Evolutionary conservation across 64 coral and sea anemone species (phyloP), one percentile per base, ranked within the genome.

Genomic region (Porites lutea): DNA sequence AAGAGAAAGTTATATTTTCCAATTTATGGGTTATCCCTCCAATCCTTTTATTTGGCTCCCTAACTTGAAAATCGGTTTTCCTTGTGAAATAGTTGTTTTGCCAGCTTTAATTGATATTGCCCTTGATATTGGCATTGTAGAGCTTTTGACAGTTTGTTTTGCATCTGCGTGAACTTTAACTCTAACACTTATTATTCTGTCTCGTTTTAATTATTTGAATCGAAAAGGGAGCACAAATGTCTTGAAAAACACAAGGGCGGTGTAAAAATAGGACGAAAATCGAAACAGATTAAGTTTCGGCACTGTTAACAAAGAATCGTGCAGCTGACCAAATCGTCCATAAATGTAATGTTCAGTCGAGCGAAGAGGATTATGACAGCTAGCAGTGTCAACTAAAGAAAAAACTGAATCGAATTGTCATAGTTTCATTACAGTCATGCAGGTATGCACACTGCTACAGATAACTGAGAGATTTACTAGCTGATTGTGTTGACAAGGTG

Each of bases 401-500:
- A 59, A 37, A 37, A 37, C 27, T 37, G 54, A 59, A 68, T 60
- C 9, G 81, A 84, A 84, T 50, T 84, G 16, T 51, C 78, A 46
- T 16, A 44, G 11, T 45, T 44, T 59, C 21, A 15, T 7, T n/a
- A 52, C 20, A 19, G 69, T 48, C 61, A 84, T 84, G 61, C 62
- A 84, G 61, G 81, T 68, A 84, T 83, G 81, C 45, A 67, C 15
- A 66, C 60, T 52, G 46, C 4, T 83, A 9, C 3, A 76, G 73
- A 76, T 51, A 52, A 76, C 19, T 23, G 46, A 67, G 61, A 67
- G 63, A 84, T 84, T 46, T 52, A 18, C 11, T 51, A 4, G 47
- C 51, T 69, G 46, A 69, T 84, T 84, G 46, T 68, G 81, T 84
- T 84, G 81, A 84, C 81, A 84, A 44, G 14, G 48, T 65, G 79